Evolutionary conservation across 2,113 vertebrate species (phyloP).

Genomic region (Empidonax alnorum): DNA sequence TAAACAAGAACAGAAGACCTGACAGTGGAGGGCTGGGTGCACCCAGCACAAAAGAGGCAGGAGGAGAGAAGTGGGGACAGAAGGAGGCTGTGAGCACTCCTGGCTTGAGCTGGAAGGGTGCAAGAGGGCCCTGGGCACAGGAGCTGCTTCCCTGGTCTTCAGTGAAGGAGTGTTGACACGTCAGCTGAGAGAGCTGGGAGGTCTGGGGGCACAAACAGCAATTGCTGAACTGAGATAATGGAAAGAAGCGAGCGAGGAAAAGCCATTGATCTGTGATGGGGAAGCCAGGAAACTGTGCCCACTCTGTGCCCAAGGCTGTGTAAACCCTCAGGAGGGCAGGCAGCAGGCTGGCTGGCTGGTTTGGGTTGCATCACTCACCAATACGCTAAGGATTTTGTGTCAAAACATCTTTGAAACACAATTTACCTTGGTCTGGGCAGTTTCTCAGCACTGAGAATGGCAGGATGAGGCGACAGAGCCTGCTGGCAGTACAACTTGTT

Average conservation of each 20-base stretch:
- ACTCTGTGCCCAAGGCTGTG: neutral
- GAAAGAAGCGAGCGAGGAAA: neutral
- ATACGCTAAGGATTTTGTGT: neutral
- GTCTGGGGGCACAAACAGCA: neutral
- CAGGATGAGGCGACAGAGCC: neutral
- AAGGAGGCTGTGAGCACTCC: neutral
- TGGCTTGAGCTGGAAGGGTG: neutral
- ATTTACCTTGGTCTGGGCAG: neutral
- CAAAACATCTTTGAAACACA: neutral
- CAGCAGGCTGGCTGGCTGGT: too few species aligned
- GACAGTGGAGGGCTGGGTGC: neutral
- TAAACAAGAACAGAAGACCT: neutral
- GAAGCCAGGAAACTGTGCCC: neutral
- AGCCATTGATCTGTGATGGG: neutral
- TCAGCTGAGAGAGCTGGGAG: neutral
- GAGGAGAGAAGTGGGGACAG: neutral
- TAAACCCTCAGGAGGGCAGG: neutral
- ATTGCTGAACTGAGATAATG: neutral
- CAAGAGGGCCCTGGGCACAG: rapidly evolving
- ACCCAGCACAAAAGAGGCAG: neutral
- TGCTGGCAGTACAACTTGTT: rapidly evolving
- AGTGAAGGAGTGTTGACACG: neutral
- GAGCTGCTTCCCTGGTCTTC: neutral
- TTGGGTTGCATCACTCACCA: neutral
- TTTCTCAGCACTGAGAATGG: neutral